These are phyloP conservation scores for Dione vanillae DNA, from an alignment of 2,888 invertebrate genomes.

Conservation along the genomic window DNA sequence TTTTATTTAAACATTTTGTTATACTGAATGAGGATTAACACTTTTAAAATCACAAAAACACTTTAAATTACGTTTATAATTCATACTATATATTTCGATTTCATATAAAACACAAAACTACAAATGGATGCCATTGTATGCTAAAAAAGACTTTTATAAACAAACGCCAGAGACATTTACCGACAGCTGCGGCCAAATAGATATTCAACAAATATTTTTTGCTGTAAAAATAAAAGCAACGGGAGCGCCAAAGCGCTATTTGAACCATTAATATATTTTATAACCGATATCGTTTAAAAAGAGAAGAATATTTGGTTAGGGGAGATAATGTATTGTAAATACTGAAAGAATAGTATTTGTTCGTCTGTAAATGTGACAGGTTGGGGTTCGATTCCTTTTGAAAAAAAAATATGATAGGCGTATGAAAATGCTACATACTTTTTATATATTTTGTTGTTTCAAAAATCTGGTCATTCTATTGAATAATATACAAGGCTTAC, in stretches of 20 bases:
- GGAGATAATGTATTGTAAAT: background rate
- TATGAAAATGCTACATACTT: too few relatives aligned
- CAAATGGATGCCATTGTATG: background rate
- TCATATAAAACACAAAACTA: background rate
- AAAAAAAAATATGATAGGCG: too few relatives aligned
- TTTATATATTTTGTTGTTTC: too few relatives aligned
- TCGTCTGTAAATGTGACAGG: too few relatives aligned
- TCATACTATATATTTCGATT: too few relatives aligned
- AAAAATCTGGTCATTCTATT: too few relatives aligned
- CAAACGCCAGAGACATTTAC: conserved; percentile 15
- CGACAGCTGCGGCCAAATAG: conserved; percentile 26
- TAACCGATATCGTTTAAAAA: conserved; percentile 11
- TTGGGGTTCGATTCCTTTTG: background rate
- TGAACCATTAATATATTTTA: conserved; percentile 21
- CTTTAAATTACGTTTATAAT: too few relatives aligned
- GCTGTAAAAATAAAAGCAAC: conserved; percentile 8
- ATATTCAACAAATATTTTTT: conserved; percentile 19
- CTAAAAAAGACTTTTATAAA: background rate
- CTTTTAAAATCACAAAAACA: too few relatives aligned
- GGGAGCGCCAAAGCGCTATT: conserved; percentile 2
- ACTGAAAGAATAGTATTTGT: background rate
- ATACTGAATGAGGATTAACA: too few relatives aligned
- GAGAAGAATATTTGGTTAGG: background rate
- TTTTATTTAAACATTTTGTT: too few relatives aligned
- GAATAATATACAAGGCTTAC: too few relatives aligned